Evolutionary conservation across 2,797 vertebrate species (phyloP), one percentile per base, ranked within the genome.

Genomic region (Malurus leucopterus): DNA sequence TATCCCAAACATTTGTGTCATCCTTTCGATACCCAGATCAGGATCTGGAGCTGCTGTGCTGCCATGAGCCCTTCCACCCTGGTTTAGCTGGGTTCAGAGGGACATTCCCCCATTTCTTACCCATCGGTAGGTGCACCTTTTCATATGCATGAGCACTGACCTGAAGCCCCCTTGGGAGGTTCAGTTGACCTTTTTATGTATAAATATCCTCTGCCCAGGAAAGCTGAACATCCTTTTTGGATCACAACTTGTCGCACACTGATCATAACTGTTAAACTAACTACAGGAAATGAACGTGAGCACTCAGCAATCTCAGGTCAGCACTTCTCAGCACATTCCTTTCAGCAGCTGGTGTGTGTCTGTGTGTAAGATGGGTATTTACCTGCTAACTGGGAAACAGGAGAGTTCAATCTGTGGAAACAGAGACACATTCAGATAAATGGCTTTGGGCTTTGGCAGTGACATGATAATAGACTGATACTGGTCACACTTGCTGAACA

Each of bases 381-480:
- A 58, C 38, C 18, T 80, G 54, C 20, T 41, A 23, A 29, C 46
- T 57, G 0, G 0, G 30, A 84, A 72, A 47, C 23, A n/a, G 73
- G 75, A 9, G 3, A 11, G 46, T 26, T 74, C 44, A 27, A 3
- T 34, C n/a, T 74, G 32, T 62, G 72, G 72, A 85, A 32, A 26
- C 72, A 74, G 68, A 67, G 58, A 22, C 23, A 59, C 7, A 0
- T 11, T 46, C 71, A 83, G 72, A 93, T 30, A 77, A 85, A 83
- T 63, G 62, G 43, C 20, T 83, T 86, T 82, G 64, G 53, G 62
- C 68, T 65, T 59, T 74, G 86, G 62, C 36, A 91, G 75, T 71
- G 93, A 71, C 36, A 16, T 17, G 57, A 30, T 27, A 74, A 63
- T 4, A 57, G 44, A 59, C 24, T 34, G 54, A 18, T 58, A 19